A percentile compares a stretch with the other conserved stretches of the same genome.
These are phyloP conservation scores for Trichonephila inaurata DNA, from an alignment of 1,140 invertebrate genomes.

Conservation along the genomic window DNA sequence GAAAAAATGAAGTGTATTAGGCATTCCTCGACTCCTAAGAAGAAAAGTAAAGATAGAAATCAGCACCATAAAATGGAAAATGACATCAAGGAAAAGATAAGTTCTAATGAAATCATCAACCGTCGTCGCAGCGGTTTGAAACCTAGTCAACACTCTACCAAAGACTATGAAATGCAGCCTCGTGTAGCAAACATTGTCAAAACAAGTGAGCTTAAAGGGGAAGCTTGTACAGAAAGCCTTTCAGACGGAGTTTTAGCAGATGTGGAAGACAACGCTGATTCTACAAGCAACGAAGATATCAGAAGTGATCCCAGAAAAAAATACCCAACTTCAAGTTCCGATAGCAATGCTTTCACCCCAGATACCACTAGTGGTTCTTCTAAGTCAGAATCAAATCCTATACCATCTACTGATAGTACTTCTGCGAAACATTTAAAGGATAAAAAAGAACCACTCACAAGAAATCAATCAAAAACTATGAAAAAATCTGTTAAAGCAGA, in stretches of 20 bases:
- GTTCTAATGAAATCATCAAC: background rate
- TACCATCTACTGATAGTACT: background rate
- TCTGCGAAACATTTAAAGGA: too few species aligned
- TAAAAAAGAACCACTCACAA: background rate
- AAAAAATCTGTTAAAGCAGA: background rate
- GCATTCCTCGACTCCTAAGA: background rate
- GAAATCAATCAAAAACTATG: background rate
- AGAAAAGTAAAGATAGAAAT: background rate
- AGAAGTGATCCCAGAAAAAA: background rate
- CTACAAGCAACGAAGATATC: background rate
- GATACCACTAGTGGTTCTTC: background rate
- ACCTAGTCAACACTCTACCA: background rate
- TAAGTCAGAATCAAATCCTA: background rate
- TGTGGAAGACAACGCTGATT: slow-evolving; percentile 47
- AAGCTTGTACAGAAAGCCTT: background rate
- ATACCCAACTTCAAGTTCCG: background rate
- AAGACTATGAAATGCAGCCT: background rate
- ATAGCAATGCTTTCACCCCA: background rate
- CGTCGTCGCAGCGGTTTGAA: background rate
- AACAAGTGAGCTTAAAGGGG: background rate
- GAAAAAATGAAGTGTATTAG: background rate
- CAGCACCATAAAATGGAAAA: background rate
- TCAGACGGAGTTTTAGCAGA: slow-evolving; percentile 36
- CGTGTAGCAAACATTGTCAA: background rate
- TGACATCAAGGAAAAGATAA: background rate